Evolutionary conservation across 2,888 invertebrate genomes (phyloP), one percentile per base, ranked within the genome.

Genomic region (Andrena dorsata): DNA sequence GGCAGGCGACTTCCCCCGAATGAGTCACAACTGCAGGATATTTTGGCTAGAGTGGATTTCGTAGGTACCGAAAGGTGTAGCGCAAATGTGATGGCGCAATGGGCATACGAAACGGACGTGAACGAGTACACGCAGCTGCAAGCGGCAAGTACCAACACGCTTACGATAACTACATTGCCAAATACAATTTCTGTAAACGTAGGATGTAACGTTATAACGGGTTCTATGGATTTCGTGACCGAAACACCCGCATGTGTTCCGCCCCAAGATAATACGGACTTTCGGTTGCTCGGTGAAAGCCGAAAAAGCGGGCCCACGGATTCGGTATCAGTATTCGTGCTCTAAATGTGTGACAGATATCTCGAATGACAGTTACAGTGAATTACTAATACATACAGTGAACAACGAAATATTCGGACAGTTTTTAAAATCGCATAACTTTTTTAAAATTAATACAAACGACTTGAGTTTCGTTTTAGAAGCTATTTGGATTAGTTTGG

Each of bases 21-120:
- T 1, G 89, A 89, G 0, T 3, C 89, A 51, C 92, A 94, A 60
- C 88, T 90, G 23, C 85, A 90, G 66, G 92, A 93, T 58, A 85
- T 94, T 51, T 92, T 98, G 83, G 95, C 96, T 60, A 96, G 96
- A 80, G 95, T 97, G 32, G 98, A 98, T 92, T 95, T 96, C 41
- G 96, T 97, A 90, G 96, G 97, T 10, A 96, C 97, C 0, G 96
- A 97, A 92, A 97, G 97, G 93, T 98, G 98, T 91, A 97, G 97
- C 0, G 96, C 96, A 69, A 98, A 98, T 93, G 98, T 98, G n/a
- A 97, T 96, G 0, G 97, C 97, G 0, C 98, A 98, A 91, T 98
- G 98, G 98, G 96, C 97, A 92, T 98, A 97, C 91, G 98, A 98
- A 94, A 98, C 98, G 4, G 97, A 98, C 91, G 97, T 98, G 53